Evolutionary conservation across 2,888 invertebrate species (phyloP), one percentile per base, ranked within the genome.

Genomic region (Mimumesa dahlbomi): DNA sequence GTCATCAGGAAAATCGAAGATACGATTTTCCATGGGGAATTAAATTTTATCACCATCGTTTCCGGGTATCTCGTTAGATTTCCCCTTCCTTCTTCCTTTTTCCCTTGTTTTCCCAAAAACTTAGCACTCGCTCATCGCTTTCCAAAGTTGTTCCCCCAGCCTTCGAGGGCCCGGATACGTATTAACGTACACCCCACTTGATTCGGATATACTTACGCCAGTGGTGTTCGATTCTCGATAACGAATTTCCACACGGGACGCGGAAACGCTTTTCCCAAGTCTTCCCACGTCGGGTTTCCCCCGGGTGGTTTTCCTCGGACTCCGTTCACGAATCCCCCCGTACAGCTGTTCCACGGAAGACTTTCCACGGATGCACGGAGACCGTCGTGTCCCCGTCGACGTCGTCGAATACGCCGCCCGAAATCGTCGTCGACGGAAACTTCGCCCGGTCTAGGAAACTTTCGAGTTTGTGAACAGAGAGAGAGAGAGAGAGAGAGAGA

Each of bases 181-280:
- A 67, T 77, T 77, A 73, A 57, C 73, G 67, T 56, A 69, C 73
- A 76, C 66, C n/a, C 48, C 66, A 68, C 69, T 73, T 83, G 76
- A 75, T 82, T 79, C 79, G 79, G 74, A 72, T 77, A 79, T 82
- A 79, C 79, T 77, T 70, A 72, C 78, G 62, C 63, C 73, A 76
- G 77, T 79, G n/a, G n/a, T 78, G 79, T 68, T 77, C 82, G 77
- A 81, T 82, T 73, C 72, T 70, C 79, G 73, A 80, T 84, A 82
- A 82, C 76, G 79, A 84, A 84, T 81, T 83, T 82, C 79, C 7
- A 5, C 74, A 48, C 54, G 46, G 64, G 71, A 79, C 68, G 70
- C 73, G 75, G 66, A 80, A 83, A 82, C 74, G 76, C 75, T 82
- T 70, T 79, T 52, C 63, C n/a, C 43, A 22, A 65, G 67, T 64